phyloP scores from a whole-genome alignment of 2,888 invertebrate genomes.

The Brenthis hecate region DNA sequence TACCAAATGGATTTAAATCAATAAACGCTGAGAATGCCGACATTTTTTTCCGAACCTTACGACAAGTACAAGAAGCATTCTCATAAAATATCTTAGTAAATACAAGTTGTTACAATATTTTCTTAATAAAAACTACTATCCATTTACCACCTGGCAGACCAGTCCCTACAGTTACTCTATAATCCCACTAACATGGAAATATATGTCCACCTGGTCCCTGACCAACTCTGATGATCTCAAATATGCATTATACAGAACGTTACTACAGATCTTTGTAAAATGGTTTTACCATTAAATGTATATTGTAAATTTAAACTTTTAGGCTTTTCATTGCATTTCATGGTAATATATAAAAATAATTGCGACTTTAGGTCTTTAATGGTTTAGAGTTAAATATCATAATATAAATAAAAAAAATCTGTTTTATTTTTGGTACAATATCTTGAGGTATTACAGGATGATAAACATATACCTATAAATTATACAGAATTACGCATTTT shows the following conservation, averaged over 20 bases:
- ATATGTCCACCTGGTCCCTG: conserved; percentile 55
- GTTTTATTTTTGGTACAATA: too few species aligned
- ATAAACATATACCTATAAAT: too few species aligned
- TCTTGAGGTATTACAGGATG: too few species aligned
- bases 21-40: neutral
- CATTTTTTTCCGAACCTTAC: neutral
- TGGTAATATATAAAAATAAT: neutral
- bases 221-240: conserved; percentile 24
- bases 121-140: conserved; percentile 33
- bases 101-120: conserved; percentile 13
- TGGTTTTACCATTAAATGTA: conserved; percentile 6
- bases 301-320: neutral
- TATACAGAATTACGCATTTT: too few species aligned
- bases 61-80: conserved; percentile 10
- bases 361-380: neutral
- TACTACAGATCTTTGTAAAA: conserved; percentile 16
- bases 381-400: neutral
- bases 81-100: conserved; percentile 20
- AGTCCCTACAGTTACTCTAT: conserved; percentile 60
- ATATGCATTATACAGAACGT: conserved; percentile 16
- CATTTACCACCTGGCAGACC: conserved; percentile 54
- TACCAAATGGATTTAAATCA: too few species aligned
- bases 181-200: conserved; percentile 76
- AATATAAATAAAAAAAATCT: neutral
- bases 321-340: conserved; percentile 1